Percentiles rank a stretch among this genome's conserved stretches.
These are phyloP conservation scores for Spodoptera littoralis DNA, from an alignment of 2,888 invertebrate species.

Conservation along the genomic window DNA sequence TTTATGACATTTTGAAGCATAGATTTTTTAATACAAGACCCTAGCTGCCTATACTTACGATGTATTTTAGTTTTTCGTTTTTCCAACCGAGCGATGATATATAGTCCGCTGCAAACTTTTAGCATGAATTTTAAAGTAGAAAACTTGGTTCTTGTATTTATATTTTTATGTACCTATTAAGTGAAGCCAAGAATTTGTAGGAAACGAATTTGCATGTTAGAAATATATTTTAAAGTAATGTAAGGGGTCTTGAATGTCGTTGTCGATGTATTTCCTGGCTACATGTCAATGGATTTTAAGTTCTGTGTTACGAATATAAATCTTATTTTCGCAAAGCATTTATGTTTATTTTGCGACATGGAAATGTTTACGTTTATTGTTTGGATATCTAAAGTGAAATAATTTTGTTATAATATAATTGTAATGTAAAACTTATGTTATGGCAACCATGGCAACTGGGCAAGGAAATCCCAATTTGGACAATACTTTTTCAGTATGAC, in stretches of 20 bases:
- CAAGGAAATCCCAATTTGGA: no score
- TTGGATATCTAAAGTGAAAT: no score
- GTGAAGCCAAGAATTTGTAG: slow-evolving; percentile 38
- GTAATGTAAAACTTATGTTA: no score
- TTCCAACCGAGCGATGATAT: slow-evolving; percentile 48
- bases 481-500: no score
- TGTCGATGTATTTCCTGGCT: slow-evolving; percentile 6
- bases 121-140: slow-evolving; percentile 54
- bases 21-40: slow-evolving; percentile 7
- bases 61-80: slow-evolving; percentile 49
- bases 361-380: no score
- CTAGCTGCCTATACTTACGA: slow-evolving; percentile 40
- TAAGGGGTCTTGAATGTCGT: background rate
- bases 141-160: slow-evolving; percentile 47
- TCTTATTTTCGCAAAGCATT: no score
- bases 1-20: no score
- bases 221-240: slow-evolving; percentile 21
- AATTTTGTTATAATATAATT: no score
- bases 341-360: no score
- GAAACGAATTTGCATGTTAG: slow-evolving; percentile 43
- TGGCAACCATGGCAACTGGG: no score
- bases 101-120: slow-evolving; percentile 47
- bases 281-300: slow-evolving; percentile 5
- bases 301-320: no score
- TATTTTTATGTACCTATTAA: slow-evolving; percentile 38